These are phyloP conservation scores for Sula dactylatra DNA, from an alignment of 2,113 vertebrate species.

Conservation along the genomic window DNA sequence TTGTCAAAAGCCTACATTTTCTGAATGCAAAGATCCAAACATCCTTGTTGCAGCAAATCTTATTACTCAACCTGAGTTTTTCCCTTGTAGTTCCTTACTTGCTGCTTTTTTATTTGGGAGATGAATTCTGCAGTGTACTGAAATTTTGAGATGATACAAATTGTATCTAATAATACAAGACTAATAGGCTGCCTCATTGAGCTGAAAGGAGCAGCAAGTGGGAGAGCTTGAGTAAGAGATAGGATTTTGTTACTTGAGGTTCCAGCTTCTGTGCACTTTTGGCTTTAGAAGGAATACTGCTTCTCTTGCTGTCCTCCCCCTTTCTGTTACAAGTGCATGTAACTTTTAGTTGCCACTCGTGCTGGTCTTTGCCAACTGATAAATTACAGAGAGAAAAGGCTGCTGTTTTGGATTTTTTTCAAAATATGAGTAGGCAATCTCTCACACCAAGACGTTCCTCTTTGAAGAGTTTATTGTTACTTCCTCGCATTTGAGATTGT, in stretches of 20 bases:
- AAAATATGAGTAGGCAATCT: neutral
- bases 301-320: neutral
- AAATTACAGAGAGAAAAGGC: neutral
- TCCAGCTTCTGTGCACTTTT: neutral
- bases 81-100: neutral
- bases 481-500: neutral
- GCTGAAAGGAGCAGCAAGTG: neutral
- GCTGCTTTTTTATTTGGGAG: neutral
- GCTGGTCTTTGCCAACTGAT: conserved; percentile 23
- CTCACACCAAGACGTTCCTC: neutral
- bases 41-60: neutral
- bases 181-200: neutral
- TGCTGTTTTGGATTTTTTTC: conserved; percentile 13
- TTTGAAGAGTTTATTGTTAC: neutral
- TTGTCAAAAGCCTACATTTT: neutral
- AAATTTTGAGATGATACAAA: neutral
- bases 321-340: neutral
- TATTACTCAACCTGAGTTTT: neutral
- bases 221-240: neutral
- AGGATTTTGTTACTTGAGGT: neutral
- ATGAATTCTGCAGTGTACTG: neutral
- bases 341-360: neutral
- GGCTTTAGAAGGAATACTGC: neutral
- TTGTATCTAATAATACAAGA: neutral
- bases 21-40: neutral